Percentiles rank a stretch among this genome's conserved stretches.
Evolutionary conservation across 1,140 invertebrate species (phyloP).

Genomic region (Whitmania pigra): DNA sequence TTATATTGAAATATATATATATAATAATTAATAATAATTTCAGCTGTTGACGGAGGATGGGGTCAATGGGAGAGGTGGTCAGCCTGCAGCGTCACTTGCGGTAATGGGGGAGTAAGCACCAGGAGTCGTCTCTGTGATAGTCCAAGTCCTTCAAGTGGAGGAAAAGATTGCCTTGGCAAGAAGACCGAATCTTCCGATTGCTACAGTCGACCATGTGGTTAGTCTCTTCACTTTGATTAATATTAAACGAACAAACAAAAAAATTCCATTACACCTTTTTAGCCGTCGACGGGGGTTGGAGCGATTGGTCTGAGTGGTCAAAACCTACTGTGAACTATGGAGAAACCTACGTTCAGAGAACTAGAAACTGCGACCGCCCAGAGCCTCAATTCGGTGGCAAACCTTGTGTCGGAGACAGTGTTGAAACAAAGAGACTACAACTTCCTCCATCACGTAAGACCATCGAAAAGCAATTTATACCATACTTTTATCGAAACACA

Average conservation of each 20-base stretch:
- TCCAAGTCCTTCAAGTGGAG: slow-evolving; percentile 48
- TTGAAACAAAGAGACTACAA: slow-evolving; percentile 25
- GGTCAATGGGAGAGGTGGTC: slow-evolving; percentile 15
- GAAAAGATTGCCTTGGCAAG: slow-evolving; percentile 53
- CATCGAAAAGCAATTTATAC: too few species aligned
- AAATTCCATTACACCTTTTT: background rate
- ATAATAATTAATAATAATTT: background rate
- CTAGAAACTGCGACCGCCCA: slow-evolving; percentile 37
- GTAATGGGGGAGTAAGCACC: slow-evolving; percentile 39
- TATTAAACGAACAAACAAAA: slow-evolving; percentile 13
- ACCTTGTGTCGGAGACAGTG: slow-evolving; percentile 32
- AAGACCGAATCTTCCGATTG: slow-evolving; percentile 2
- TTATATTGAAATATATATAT: too few species aligned
- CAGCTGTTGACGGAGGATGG: slow-evolving; percentile 18
- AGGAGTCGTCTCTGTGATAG: slow-evolving; percentile 51
- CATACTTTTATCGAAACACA: too few species aligned
- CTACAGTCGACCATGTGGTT: background rate
- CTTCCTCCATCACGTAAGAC: too few species aligned
- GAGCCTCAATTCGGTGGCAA: slow-evolving; percentile 60
- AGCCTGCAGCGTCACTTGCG: slow-evolving; percentile 50
- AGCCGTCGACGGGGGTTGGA: slow-evolving; percentile 49
- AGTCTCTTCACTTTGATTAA: background rate
- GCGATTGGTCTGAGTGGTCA: slow-evolving; percentile 51
- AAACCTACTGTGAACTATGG: slow-evolving; percentile 53
- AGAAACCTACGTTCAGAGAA: slow-evolving; percentile 48